Conservation (phyloP, 2,888 invertebrate genomes). For the Xestia rhomboidea region DNA sequence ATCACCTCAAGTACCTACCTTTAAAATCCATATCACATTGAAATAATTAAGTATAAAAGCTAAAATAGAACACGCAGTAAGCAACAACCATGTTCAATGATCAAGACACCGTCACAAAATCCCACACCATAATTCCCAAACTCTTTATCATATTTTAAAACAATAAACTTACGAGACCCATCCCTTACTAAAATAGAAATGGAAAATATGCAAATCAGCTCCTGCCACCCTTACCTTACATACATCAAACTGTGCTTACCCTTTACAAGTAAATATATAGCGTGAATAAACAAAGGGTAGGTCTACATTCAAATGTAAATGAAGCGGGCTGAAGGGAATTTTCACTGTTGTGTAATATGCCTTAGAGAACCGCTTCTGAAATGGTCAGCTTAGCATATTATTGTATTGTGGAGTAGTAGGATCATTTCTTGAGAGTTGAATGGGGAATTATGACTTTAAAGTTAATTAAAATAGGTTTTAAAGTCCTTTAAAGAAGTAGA, state of each 20-base stretch:
- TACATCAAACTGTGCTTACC: conserved; percentile 56
- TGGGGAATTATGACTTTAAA: background rate
- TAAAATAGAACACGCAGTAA: background rate
- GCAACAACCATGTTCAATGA: background rate
- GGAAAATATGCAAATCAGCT: conserved; percentile 55
- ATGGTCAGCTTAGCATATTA: conserved; percentile 54
- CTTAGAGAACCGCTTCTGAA: conserved; percentile 14
- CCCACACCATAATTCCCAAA: background rate
- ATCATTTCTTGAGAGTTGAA: conserved; percentile 15
- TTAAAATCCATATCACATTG: too few species aligned
- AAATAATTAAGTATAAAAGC: too few species aligned
- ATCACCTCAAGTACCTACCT: too few species aligned
- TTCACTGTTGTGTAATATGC: conserved; percentile 59
- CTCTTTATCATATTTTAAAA: conserved; percentile 36
- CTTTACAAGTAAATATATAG: conserved; percentile 56
- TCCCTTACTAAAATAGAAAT: conserved; percentile 33
- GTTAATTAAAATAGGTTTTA: background rate
- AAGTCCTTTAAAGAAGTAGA: background rate
- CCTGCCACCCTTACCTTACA: conserved; percentile 39
- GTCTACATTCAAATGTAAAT: conserved; percentile 71
- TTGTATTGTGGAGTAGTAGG: conserved; percentile 7
- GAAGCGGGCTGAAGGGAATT: conserved; percentile 44
- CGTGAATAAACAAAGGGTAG: conserved; percentile 67
- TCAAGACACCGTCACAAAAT: background rate
- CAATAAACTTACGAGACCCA: conserved; percentile 20